These are phyloP conservation scores for Orussus abietinus DNA, from an alignment of 1,140 invertebrate genomes.

Conservation along the genomic window DNA sequence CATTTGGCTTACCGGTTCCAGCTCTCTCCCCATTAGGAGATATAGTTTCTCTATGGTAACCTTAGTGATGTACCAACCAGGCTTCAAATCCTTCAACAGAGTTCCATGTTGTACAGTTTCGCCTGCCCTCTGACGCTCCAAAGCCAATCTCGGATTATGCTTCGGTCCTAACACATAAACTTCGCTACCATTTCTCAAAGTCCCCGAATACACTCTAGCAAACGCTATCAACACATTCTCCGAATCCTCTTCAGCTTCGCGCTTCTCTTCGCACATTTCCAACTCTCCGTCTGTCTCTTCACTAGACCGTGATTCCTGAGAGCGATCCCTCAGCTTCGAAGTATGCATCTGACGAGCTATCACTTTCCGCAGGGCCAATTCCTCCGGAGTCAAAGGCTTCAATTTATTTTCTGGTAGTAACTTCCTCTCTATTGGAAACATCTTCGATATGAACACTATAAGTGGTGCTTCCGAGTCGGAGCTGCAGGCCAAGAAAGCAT, in stretches of 20 bases:
- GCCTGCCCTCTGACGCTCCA: constrained; percentile 43
- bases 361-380: constrained; percentile 70
- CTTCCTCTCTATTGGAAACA: constrained; percentile 78
- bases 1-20: constrained; percentile 75
- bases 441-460: constrained; percentile 93
- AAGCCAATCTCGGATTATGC: constrained; percentile 70
- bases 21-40: constrained; percentile 89
- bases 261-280: constrained; percentile 13
- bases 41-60: constrained; percentile 72
- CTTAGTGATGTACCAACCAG: constrained; percentile 61
- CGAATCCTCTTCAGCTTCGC: constrained; percentile 39
- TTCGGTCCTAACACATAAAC: constrained; percentile 86
- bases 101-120: constrained; percentile 54
- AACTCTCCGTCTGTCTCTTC: constrained; percentile 20
- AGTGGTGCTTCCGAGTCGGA: constrained; percentile 64
- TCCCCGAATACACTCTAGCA: constrained; percentile 90
- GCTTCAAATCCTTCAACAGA: constrained; percentile 65
- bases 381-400: constrained; percentile 70
- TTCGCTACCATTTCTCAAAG: constrained; percentile 70
- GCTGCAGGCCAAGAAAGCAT: constrained; percentile 72
- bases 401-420: constrained; percentile 69
- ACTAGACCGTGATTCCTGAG: constrained; percentile 39
- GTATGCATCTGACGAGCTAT: constrained; percentile 63
- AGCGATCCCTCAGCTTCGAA: constrained; percentile 50
- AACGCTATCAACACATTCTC: constrained; percentile 86